These are phyloP conservation scores for Lichenostomus cassidix DNA, from an alignment of 2,113 vertebrate genomes.

Conservation along the genomic window DNA sequence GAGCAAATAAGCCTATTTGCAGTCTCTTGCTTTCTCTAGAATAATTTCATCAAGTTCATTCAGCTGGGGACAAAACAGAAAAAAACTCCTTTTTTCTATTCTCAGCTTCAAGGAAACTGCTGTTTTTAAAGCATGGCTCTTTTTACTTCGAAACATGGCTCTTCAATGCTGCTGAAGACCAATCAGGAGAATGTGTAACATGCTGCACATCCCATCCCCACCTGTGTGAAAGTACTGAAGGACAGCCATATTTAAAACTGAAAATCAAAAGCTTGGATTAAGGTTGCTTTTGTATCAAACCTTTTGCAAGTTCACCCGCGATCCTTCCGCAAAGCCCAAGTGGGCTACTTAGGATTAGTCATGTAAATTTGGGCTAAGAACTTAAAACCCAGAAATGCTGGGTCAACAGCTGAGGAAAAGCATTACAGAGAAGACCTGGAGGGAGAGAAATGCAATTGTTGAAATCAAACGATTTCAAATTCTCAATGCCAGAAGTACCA, in stretches of 20 bases:
- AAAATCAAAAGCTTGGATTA: not conserved
- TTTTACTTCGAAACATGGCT: not conserved
- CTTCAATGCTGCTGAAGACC: not conserved
- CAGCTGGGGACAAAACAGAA: not conserved
- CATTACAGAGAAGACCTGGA: not conserved
- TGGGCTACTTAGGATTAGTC: not conserved
- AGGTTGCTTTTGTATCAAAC: not conserved
- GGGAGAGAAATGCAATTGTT: not conserved
- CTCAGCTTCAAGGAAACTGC: not conserved
- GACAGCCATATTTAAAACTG: not conserved
- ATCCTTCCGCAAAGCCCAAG: not conserved
- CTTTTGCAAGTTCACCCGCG: not conserved
- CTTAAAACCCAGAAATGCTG: not conserved
- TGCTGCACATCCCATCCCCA: not conserved
- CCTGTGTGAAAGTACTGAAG: not conserved
- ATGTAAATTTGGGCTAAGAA: not conserved
- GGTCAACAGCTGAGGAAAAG: not conserved
- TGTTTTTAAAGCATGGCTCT: not conserved
- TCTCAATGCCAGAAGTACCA: not conserved
- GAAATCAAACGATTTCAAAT: not conserved
- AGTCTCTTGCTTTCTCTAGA: not conserved
- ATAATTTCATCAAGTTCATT: not conserved
- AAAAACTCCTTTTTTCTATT: not conserved
- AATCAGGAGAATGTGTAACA: not conserved
- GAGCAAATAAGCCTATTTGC: not conserved